Evolutionary conservation across 2,797 vertebrate genomes (phyloP), one percentile per base, ranked within the genome.

Genomic region (Muscicapa striata): DNA sequence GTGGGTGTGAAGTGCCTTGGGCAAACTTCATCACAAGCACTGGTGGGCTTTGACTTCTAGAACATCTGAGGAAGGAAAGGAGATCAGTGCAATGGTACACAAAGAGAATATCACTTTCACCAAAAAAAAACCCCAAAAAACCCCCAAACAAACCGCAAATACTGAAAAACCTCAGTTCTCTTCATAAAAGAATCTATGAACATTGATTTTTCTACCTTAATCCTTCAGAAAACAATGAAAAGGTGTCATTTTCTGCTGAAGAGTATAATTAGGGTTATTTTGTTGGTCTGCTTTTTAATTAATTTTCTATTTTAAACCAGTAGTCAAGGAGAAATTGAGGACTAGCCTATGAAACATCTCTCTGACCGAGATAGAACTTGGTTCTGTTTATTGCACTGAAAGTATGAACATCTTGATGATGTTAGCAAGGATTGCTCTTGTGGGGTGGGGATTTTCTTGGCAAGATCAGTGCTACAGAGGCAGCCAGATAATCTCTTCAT

Each of bases 371-470:
- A 24, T 4, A 80, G 55, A 79, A 32, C 55, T 94, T 67, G 45
- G n/a, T 94, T 96, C 82, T 95, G 26, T 81, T 90, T 61, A 36
- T 55, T 91, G 26, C 82, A 61, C 20, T 83, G 58, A 45, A 96
- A 55, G 10, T 87, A 90, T 63, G 89, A 83, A 72, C 90, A 91
- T 92, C 79, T 91, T 87, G 89, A 87, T 95, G 76, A 74, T 69
- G 77, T 79, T 84, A 74, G 78, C 88, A 69, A 79, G 32, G 48
- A 91, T 91, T 88, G 84, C 83, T 84, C 40, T 36, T 89, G 34
- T 74, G 83, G 93, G 84, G 85, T 95, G 84, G 86, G 67, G 64
- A 76, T 95, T 96, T 95, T 96, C 84, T 92, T 96, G 83, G 95
- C 94, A 85, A 91, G 86, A 89, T 57, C 54, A 92, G 34, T 40